A percentile compares a stretch with the other conserved stretches of the same genome.
phyloP scores from a whole-genome alignment of 2,113 vertebrate species.

The Anhinga rufa region DNA sequence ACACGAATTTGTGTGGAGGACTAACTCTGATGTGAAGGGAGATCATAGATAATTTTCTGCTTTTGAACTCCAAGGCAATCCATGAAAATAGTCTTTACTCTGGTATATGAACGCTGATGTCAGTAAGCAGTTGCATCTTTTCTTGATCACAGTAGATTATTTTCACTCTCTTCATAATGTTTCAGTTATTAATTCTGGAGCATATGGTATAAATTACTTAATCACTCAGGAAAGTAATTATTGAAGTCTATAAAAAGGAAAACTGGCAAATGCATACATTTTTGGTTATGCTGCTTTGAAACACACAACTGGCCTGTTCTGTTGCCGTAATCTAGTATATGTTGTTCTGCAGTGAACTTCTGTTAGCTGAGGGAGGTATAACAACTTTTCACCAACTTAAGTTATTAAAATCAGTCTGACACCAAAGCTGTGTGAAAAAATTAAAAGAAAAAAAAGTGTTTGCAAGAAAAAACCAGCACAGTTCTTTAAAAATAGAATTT shows the following conservation, averaged over 20 bases:
- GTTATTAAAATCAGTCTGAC: neutral
- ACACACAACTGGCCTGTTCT: neutral
- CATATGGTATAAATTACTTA: neutral
- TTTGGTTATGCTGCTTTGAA: neutral
- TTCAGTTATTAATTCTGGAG: neutral
- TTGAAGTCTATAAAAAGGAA: neutral
- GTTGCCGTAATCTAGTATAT: neutral
- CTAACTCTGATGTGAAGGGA: neutral
- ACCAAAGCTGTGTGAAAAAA: neutral
- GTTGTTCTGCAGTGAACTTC: neutral
- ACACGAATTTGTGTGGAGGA: neutral
- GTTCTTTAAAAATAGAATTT: neutral
- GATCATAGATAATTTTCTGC: neutral
- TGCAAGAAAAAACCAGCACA: neutral
- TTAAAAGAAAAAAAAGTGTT: neutral
- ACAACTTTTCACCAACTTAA: neutral
- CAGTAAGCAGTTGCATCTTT: neutral
- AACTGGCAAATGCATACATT: neutral
- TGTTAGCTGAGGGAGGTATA: neutral
- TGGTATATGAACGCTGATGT: neutral
- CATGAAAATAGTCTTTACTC: neutral
- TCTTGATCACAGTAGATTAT: neutral
- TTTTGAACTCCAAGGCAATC: neutral
- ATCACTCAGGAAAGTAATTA: neutral
- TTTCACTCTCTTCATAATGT: neutral